Percentiles rank a stretch among this genome's conserved stretches.
These are phyloP conservation scores for Dascillus cervinus DNA, from an alignment of 2,888 invertebrate genomes.

Conservation along the genomic window DNA sequence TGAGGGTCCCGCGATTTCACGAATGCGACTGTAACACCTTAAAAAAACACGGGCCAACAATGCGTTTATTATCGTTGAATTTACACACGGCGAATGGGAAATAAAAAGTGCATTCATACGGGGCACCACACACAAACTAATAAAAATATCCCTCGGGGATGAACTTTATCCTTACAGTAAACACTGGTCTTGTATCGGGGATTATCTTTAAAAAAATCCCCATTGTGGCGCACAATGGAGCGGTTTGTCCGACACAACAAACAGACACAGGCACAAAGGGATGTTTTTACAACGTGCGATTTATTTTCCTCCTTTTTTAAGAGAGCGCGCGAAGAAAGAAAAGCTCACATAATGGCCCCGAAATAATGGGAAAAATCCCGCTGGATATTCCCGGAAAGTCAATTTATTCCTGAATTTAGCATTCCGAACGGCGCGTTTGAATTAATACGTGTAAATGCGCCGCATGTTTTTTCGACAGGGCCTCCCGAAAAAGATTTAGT, in stretches of 20 bases:
- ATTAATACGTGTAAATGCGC: slow-evolving; percentile 41
- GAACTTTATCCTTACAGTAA: slow-evolving; percentile 12
- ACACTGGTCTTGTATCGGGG: slow-evolving; percentile 13
- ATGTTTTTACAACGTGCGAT: slow-evolving; percentile 40
- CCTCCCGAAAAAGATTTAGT: slow-evolving; percentile 33
- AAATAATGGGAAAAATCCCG: slow-evolving; percentile 29
- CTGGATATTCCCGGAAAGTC: slow-evolving; percentile 26
- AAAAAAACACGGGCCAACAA: slow-evolving; percentile 10
- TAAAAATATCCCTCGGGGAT: slow-evolving; percentile 9
- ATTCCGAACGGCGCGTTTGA: slow-evolving; percentile 36
- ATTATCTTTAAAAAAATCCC: slow-evolving; percentile 18
- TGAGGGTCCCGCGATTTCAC: no score
- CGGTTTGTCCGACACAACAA: slow-evolving; percentile 32
- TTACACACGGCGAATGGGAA: slow-evolving; percentile 9
- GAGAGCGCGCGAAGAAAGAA: no score
- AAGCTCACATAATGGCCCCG: no score
- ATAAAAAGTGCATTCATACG: slow-evolving; percentile 7
- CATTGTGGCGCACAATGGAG: slow-evolving; percentile 17
- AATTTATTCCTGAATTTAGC: slow-evolving; percentile 37
- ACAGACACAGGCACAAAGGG: slow-evolving; percentile 37
- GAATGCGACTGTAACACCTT: no score
- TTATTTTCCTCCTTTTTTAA: no score
- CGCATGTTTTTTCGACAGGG: slow-evolving; percentile 39
- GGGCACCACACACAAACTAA: no score
- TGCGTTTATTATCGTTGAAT: slow-evolving; percentile 10